Evolutionary conservation across 2,113 vertebrate species (phyloP), one percentile per base, ranked within the genome.

Genomic region (Cynoglossus semilaevis): DNA sequence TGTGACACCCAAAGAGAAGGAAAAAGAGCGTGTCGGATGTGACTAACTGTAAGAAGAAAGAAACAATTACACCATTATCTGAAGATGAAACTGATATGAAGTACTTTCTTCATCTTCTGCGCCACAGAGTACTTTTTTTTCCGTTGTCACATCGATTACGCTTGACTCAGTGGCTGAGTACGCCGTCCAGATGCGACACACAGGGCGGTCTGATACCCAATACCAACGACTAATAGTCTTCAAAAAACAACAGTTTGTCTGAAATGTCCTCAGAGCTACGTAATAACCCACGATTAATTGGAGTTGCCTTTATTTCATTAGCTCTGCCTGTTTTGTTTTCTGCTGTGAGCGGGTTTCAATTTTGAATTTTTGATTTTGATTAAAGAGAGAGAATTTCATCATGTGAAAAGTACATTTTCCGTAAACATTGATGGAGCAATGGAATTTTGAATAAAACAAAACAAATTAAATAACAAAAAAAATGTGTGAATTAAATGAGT

Each of bases 1-100:
- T 55, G 57, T 77, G 59, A 82, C 41, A 82, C 37, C 42, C 43
- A 57, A 42, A 59, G 54, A 72, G 19, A 64, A 14, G 46, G 15
- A 49, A 63, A 45, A 41, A 40, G 15, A 59, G 45, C 55, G 57
- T 80, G 38, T 68, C 48, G 46, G 55, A 72, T 68, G 62, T 66
- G 62, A 70, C 66, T 42, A 60, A 19, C 45, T 42, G 53, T 42
- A 44, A 44, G 43, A 72, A 77, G 58, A 71, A 74, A 51, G 53
- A 61, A 63, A 77, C 66, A 80, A 72, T 71, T 58, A 43, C 5
- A 0, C 52, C 18, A 74, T 82, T 85, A 74, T 85, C 53, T 79
- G 38, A 17, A 45, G 66, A 77, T 68, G 55, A 72, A 74, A 61
- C 37, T 29, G 35, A 55, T 61, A 59, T 50, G 80, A 41, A 59